phyloP scores from a whole-genome alignment of 2,113 vertebrate species.

The Tyrannus savana region DNA sequence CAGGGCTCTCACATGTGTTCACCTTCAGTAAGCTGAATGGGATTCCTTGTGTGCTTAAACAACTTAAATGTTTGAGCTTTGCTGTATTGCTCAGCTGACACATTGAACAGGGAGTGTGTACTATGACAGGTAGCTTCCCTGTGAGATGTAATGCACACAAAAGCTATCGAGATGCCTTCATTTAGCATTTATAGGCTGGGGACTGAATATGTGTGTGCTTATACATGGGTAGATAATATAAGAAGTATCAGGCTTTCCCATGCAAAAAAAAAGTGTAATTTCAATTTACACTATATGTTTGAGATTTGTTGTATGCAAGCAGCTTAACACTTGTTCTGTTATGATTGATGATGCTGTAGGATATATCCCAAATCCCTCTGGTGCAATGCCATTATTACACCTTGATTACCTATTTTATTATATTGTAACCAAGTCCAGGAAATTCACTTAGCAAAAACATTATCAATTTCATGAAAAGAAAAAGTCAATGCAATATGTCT shows the following conservation, averaged over 20 bases:
- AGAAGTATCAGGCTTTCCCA: not conserved
- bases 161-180: not conserved
- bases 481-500: not conserved
- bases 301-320: not conserved
- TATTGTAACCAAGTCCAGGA: not conserved
- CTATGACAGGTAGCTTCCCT: not conserved
- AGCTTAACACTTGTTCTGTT: not conserved
- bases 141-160: not conserved
- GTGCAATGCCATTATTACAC: not conserved
- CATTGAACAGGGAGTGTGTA: not conserved
- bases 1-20: not conserved
- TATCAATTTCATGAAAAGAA: not conserved
- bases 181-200: not conserved
- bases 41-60: slow-evolving; percentile 9
- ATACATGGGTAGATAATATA: not conserved
- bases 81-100: not conserved
- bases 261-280: not conserved
- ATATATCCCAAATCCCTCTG: not conserved
- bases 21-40: not conserved
- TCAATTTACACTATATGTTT: not conserved
- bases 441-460: not conserved
- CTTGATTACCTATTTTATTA: not conserved
- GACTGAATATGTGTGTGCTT: not conserved
- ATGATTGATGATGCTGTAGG: not conserved
- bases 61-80: not conserved